Evolutionary conservation across 2,888 invertebrate species (phyloP).

Genomic region (Dynastes hyllus): DNA sequence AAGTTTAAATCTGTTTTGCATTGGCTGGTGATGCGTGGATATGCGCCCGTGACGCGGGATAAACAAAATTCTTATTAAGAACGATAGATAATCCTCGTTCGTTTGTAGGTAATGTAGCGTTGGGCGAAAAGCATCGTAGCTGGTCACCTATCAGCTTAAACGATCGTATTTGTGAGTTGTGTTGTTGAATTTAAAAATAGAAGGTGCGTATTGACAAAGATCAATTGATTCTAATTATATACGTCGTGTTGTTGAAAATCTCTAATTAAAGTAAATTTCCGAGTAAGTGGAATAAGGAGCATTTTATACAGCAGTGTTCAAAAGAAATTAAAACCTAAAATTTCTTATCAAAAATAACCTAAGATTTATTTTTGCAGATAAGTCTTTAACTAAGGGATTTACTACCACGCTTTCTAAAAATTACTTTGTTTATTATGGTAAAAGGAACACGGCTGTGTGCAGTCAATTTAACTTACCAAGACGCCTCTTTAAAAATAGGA

Average conservation of each 20-base stretch:
- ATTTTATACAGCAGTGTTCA: no score
- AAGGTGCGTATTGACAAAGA: neutral
- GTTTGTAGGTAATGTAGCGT: neutral
- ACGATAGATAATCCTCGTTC: constrained; percentile 37
- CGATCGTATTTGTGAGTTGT: constrained; percentile 7
- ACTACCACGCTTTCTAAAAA: no score
- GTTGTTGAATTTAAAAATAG: constrained; percentile 21
- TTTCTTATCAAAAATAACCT: neutral
- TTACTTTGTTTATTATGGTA: no score
- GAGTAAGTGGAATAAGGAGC: constrained; percentile 4
- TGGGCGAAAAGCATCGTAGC: neutral
- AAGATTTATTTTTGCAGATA: no score
- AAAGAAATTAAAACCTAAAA: no score
- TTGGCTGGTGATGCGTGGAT: constrained; percentile 19
- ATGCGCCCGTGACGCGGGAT: constrained; percentile 12
- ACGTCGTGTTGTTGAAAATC: neutral
- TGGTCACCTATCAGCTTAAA: constrained; percentile 14
- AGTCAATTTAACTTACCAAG: no score
- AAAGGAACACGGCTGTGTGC: no score
- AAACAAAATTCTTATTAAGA: constrained; percentile 31
- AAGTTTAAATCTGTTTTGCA: constrained; percentile 43
- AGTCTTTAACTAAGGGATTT: no score
- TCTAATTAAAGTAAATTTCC: constrained; percentile 10
- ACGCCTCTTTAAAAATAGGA: no score
- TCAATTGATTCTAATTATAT: constrained; percentile 17